Conservation (phyloP, 2,113 vertebrate genomes). For the Festucalex cinctus region DNA sequence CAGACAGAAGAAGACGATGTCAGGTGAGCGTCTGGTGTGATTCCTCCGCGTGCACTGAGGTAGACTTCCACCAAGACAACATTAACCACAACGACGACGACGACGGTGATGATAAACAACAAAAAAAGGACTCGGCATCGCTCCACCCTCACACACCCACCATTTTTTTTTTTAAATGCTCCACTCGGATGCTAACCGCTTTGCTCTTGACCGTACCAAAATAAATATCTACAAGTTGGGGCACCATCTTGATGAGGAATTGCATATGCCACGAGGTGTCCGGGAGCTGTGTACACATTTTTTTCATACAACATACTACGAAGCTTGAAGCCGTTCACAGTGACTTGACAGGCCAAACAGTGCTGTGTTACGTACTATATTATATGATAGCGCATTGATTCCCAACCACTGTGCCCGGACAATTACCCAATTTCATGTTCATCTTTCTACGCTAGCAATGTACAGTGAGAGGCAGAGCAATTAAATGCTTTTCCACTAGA, state of each 20-base stretch:
- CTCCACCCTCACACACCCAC: conserved; percentile 27
- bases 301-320: conserved; percentile 7
- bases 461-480: not conserved
- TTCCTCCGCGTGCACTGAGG: conserved; percentile 81
- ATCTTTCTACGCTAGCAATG: too few relatives aligned
- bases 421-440: too few relatives aligned
- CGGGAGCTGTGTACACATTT: conserved; percentile 9
- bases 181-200: conserved; percentile 57
- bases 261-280: conserved; percentile 41
- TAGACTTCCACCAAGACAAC: conserved; percentile 85
- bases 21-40: conserved; percentile 47
- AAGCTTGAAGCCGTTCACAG: not conserved
- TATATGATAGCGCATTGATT: conserved; percentile 1
- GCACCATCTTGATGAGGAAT: conserved; percentile 83
- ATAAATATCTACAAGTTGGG: conserved; percentile 84
- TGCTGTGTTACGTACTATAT: not conserved
- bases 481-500: not conserved
- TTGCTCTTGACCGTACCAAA: conserved; percentile 82
- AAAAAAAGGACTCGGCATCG: conserved; percentile 34
- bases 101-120: conserved; percentile 17
- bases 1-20: conserved; percentile 16
- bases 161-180: conserved; percentile 22
- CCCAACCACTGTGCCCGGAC: not conserved
- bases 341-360: conserved; percentile 7
- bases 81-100: conserved; percentile 53